Conservation (phyloP, 2,113 vertebrate species). For the Silurus asotus region DNA sequence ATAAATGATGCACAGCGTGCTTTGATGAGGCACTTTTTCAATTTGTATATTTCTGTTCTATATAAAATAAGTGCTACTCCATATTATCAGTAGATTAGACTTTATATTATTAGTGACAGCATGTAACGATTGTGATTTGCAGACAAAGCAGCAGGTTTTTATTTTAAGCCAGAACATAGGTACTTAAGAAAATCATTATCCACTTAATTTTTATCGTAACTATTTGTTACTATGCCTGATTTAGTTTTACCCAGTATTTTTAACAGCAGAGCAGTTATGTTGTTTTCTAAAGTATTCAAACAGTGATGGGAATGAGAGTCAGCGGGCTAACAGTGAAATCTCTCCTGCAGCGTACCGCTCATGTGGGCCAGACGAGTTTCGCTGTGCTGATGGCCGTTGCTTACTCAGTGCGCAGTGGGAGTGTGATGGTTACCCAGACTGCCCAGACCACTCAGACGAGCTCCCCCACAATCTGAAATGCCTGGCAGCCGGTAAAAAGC, state of each 20-base stretch:
- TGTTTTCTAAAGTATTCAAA: not conserved
- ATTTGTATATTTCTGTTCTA: not conserved
- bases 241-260: slow-evolving; percentile 8
- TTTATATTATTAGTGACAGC: not conserved
- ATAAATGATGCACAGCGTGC: not conserved
- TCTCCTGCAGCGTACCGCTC: slow-evolving; percentile 80
- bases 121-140: not conserved
- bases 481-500: slow-evolving; percentile 82
- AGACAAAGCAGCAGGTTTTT: not conserved
- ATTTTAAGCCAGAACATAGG: not conserved
- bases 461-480: slow-evolving; percentile 90
- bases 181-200: not conserved
- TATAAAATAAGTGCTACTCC: not conserved
- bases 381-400: slow-evolving; percentile 90
- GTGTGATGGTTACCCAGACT: slow-evolving; percentile 94
- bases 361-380: slow-evolving; percentile 86
- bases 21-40: not conserved
- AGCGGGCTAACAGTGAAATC: slow-evolving; percentile 7
- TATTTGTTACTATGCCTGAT: not conserved
- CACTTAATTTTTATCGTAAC: not conserved
- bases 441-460: slow-evolving; percentile 92
- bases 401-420: slow-evolving; percentile 92
- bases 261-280: not conserved
- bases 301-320: not conserved
- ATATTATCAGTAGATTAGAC: not conserved